Base-by-base conservation (phyloP, 2,113 vertebrate species). In the Candoia aspera region DNA sequence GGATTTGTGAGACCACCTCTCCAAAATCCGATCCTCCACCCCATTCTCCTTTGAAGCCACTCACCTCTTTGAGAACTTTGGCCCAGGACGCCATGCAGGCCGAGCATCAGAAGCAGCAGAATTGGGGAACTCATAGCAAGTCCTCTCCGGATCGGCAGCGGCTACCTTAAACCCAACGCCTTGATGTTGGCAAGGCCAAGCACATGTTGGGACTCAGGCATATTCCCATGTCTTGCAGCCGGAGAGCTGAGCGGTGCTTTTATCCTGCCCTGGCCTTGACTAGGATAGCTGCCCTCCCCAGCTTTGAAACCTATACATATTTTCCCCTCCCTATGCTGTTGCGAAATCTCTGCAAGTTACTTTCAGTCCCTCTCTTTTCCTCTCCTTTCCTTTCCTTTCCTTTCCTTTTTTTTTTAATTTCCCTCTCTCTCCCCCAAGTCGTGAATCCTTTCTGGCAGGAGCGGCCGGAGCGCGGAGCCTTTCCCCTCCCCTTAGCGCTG, bases 111-210 rank as follows among this genome's bases (percentile, higher is more conserved):
- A 26, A 93, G 60, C 5, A 97, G 83, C 87, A 85, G 54, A 0
- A 94, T 59, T 94, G 95, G 79, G 97, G 96, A 91, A 86, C 96
- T 94, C 98, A 98, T 98, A 92, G 96, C 96, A 94, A 73, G 88
- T 89, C 54, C 10, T 53, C 84, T 53, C 53, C 15, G 6, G 29
- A 8, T 84, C 33, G 17, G 93, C 92, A 57, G 87, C 21, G 8
- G 33, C n/a, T 84, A n/a, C 89, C 95, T 68, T 0, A 83, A 49
- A 87, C 90, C 79, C 93, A 13, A 21, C 4, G 86, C 92, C 93
- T 15, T 0, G 68, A 94, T 89, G 91, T 93, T 1, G 90, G 79
- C 93, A 91, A 4, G 95, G 91, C 94, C 90, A 91, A 83, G 0
- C 58, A 1, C 15, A 87, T 42, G 83, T 62, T 60, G 0, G 0